These are phyloP conservation scores for Triplophysa yarkandensis DNA, from an alignment of 2,797 vertebrate genomes.

Conservation along the genomic window DNA sequence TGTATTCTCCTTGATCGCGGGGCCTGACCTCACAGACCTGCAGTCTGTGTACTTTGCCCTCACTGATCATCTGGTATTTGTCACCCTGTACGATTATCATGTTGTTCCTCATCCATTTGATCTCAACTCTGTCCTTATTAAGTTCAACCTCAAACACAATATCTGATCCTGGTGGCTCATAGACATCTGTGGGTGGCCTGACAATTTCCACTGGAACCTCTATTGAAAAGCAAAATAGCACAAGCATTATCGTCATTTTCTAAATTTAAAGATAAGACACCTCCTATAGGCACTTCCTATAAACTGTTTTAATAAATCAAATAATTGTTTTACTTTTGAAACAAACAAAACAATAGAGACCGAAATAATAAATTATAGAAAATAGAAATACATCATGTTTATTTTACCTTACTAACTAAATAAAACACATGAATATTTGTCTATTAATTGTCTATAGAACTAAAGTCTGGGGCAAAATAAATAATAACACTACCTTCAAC, in stretches of 20 bases:
- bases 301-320: background rate
- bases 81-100: slow-evolving; percentile 97
- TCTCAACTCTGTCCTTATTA: slow-evolving; percentile 96
- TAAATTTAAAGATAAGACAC: background rate
- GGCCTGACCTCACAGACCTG: slow-evolving; percentile 95
- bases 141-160: slow-evolving; percentile 91
- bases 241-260: background rate
- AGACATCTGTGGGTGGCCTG: slow-evolving; percentile 88
- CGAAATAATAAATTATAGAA: too few relatives aligned
- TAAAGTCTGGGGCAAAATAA: too few relatives aligned
- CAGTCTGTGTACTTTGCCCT: slow-evolving; percentile 91
- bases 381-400: too few relatives aligned
- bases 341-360: too few relatives aligned
- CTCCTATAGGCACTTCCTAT: background rate
- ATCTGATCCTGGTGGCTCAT: slow-evolving; percentile 90
- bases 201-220: slow-evolving; percentile 97
- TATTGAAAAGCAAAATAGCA: slow-evolving; percentile 59
- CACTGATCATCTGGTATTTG: slow-evolving; percentile 99
- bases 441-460: too few relatives aligned
- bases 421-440: too few relatives aligned
- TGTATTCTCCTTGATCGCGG: slow-evolving; percentile 96
- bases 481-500: slow-evolving; percentile 84
- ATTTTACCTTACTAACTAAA: too few relatives aligned
- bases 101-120: slow-evolving; percentile 97
- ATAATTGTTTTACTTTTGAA: too few relatives aligned